phyloP scores from a whole-genome alignment of 2,888 invertebrate species.

The Tuta absoluta region DNA sequence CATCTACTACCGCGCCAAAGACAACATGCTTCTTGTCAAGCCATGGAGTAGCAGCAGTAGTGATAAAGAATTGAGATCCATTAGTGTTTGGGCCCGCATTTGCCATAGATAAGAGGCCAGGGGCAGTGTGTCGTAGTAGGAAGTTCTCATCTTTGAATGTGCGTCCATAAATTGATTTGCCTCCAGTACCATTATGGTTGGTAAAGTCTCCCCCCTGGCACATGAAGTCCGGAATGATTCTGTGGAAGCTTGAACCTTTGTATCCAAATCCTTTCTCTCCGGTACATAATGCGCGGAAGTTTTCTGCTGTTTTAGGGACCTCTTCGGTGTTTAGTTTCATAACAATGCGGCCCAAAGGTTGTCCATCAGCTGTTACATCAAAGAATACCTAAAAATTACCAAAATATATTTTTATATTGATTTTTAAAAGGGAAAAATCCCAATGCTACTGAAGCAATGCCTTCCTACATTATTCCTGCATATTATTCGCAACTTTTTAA shows the following conservation, averaged over 20 bases:
- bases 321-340: slow-evolving; percentile 94
- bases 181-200: slow-evolving; percentile 94
- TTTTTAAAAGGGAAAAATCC: too few relatives aligned
- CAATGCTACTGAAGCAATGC: too few relatives aligned
- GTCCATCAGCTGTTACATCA: slow-evolving; percentile 92
- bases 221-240: slow-evolving; percentile 97
- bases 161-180: slow-evolving; percentile 98
- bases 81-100: slow-evolving; percentile 98
- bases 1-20: slow-evolving; percentile 94
- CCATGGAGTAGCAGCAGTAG: slow-evolving; percentile 96
- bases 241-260: slow-evolving; percentile 94
- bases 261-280: slow-evolving; percentile 86
- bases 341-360: slow-evolving; percentile 90
- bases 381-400: slow-evolving; percentile 84
- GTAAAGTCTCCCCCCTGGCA: slow-evolving; percentile 98
- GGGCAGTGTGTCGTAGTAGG: slow-evolving; percentile 92
- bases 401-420: too few relatives aligned
- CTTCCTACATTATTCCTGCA: too few relatives aligned
- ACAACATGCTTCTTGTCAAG: slow-evolving; percentile 97
- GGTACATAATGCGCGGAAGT: slow-evolving; percentile 95
- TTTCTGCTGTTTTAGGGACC: slow-evolving; percentile 96
- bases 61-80: slow-evolving; percentile 98
- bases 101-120: slow-evolving; percentile 96
- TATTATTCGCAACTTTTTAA: too few relatives aligned
- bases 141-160: slow-evolving; percentile 97